Conservation (phyloP, 2,888 invertebrate genomes). For the Pseudoips prasinana region DNA sequence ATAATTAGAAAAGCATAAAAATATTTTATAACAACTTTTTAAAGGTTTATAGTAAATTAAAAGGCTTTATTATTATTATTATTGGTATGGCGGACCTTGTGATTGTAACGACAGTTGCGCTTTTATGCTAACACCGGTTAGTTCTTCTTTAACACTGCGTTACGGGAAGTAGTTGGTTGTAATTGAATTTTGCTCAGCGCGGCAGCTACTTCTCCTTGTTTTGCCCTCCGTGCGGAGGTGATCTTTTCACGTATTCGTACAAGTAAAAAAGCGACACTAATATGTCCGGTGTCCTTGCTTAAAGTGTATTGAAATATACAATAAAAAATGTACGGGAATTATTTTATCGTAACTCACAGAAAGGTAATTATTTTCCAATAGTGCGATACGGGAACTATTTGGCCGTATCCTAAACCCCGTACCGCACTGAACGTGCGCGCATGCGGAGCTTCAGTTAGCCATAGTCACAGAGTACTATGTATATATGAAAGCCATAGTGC, state of each 20-base stretch:
- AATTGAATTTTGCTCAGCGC: background rate
- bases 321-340: conserved; percentile 1
- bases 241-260: conserved; percentile 1
- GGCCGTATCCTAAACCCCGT: conserved; percentile 1
- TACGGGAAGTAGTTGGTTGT: conserved; percentile 2
- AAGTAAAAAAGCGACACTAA: conserved; percentile 1
- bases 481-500: conserved; percentile 1
- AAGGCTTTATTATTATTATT: too few species aligned
- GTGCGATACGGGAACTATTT: conserved; percentile 2
- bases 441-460: background rate
- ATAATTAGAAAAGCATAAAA: too few species aligned
- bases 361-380: conserved; percentile 2
- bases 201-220: conserved; percentile 1
- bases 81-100: too few species aligned
- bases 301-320: conserved; percentile 1
- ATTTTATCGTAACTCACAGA: conserved; percentile 1
- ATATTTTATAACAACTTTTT: too few species aligned
- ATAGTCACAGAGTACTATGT: too few species aligned
- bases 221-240: conserved; percentile 1
- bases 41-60: too few species aligned
- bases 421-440: conserved; percentile 2
- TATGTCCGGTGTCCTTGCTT: background rate
- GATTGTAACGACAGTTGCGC: too few species aligned
- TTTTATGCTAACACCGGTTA: too few species aligned
- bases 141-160: too few species aligned